Percentiles rank a stretch among this genome's conserved stretches.
These are phyloP conservation scores for Coregonus suidteri DNA, from an alignment of 2,797 vertebrate species.

Conservation along the genomic window DNA sequence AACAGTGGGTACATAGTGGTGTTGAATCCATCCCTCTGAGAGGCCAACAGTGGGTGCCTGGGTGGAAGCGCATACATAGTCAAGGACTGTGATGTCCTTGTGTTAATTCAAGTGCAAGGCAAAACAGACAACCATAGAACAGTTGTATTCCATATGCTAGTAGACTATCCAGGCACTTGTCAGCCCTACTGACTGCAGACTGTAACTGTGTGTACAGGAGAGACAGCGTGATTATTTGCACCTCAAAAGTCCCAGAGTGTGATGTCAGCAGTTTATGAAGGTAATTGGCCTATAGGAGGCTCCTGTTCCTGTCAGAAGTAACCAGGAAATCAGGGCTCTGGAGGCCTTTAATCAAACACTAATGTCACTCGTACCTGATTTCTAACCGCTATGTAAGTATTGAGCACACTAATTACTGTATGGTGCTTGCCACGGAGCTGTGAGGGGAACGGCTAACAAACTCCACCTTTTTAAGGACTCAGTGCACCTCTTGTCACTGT, in stretches of 20 bases:
- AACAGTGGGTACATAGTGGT: too few relatives aligned
- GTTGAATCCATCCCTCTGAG: too few relatives aligned
- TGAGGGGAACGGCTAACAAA: too few relatives aligned
- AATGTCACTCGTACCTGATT: not conserved
- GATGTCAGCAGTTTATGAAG: not conserved
- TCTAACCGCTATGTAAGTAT: not conserved
- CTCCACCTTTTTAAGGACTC: too few relatives aligned
- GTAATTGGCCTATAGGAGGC: not conserved
- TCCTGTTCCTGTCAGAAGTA: not conserved
- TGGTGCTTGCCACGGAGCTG: too few relatives aligned
- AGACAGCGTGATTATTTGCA: not conserved
- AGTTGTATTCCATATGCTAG: not conserved
- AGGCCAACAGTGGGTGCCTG: too few relatives aligned
- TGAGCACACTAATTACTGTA: constrained; percentile 1
- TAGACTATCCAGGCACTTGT: not conserved
- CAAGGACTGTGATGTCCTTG: not conserved
- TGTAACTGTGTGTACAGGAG: not conserved
- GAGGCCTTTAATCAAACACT: not conserved
- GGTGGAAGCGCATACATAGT: too few relatives aligned
- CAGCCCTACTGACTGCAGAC: not conserved
- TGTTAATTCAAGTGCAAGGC: too few relatives aligned
- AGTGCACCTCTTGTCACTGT: constrained; percentile 1
- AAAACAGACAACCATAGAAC: too few relatives aligned
- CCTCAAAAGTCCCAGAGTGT: not conserved
- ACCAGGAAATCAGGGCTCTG: not conserved